Conservation (phyloP, 1,140 invertebrate species). For the Lasaia peninsularis region DNA sequence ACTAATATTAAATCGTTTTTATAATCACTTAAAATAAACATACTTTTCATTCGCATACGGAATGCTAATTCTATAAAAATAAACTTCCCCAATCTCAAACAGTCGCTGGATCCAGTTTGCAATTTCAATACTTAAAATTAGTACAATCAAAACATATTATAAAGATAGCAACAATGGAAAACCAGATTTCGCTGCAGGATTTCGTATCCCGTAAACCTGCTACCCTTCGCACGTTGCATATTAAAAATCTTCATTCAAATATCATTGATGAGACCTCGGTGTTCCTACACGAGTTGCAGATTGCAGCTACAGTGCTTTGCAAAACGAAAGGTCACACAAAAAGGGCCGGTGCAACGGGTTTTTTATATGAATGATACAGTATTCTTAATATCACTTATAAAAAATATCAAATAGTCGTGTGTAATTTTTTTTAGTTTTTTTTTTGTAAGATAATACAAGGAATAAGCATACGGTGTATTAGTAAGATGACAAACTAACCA, state of each 20-base stretch:
- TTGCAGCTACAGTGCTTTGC: not conserved
- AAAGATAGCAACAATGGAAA: constrained; percentile 26
- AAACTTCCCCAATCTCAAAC: not conserved
- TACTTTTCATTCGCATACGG: not conserved
- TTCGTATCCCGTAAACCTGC: constrained; percentile 62
- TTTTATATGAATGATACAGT: not conserved
- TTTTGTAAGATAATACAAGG: too few species aligned
- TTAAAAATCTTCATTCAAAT: constrained; percentile 22
- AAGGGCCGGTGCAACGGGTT: not conserved
- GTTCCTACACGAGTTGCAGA: constrained; percentile 14
- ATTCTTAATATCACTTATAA: too few species aligned
- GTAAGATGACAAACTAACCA: too few species aligned
- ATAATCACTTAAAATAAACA: too few species aligned
- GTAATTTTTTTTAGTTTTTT: too few species aligned
- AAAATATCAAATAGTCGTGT: too few species aligned
- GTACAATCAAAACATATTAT: constrained; percentile 23
- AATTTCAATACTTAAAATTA: constrained; percentile 20
- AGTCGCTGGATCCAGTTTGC: not conserved
- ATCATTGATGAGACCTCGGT: constrained; percentile 10
- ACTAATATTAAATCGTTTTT: too few species aligned
- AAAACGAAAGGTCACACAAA: not conserved
- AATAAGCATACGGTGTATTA: too few species aligned
- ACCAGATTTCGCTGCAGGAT: constrained; percentile 53
- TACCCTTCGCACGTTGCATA: constrained; percentile 26
- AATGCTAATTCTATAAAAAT: not conserved